A percentile compares a stretch with the other conserved stretches of the same genome.
Conservation (phyloP, 1,140 invertebrate genomes). For the Amyelois transitella region DNA sequence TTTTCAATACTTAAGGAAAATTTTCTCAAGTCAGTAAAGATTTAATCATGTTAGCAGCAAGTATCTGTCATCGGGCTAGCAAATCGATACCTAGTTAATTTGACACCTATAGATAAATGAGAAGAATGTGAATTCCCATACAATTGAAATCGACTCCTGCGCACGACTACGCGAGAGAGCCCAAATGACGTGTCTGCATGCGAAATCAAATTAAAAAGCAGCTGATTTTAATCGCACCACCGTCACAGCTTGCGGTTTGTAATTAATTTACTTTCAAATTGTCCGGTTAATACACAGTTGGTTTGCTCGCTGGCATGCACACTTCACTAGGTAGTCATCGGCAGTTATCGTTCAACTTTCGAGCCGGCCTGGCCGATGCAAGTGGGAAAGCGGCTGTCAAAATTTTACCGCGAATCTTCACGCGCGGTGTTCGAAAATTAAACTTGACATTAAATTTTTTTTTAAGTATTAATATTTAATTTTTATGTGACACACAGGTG, state of each 20-base stretch:
- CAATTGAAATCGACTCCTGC: neutral
- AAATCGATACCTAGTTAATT: too few relatives aligned
- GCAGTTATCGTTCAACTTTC: slow-evolving; percentile 66
- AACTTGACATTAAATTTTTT: slow-evolving; percentile 17
- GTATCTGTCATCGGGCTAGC: too few relatives aligned
- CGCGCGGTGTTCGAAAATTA: slow-evolving; percentile 9
- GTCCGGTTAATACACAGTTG: slow-evolving; percentile 36
- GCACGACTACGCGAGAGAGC: neutral
- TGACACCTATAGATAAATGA: too few relatives aligned
- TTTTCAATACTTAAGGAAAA: too few relatives aligned
- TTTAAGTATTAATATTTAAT: neutral
- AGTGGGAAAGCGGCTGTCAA: slow-evolving; percentile 33
- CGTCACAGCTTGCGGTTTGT: neutral
- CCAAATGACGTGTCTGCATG: neutral
- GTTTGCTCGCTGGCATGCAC: slow-evolving; percentile 26
- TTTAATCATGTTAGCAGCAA: too few relatives aligned
- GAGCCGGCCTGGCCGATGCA: slow-evolving; percentile 36
- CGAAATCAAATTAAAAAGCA: neutral
- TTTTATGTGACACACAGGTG: neutral
- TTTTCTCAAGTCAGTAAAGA: too few relatives aligned
- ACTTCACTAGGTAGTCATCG: slow-evolving; percentile 27
- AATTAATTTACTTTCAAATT: slow-evolving; percentile 38
- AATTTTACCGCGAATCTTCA: slow-evolving; percentile 24
- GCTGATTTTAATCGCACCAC: neutral
- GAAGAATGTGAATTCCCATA: too few relatives aligned